These are phyloP conservation scores for Drosophila hamatofila DNA, from an alignment of 2,888 invertebrate species.

Conservation along the genomic window DNA sequence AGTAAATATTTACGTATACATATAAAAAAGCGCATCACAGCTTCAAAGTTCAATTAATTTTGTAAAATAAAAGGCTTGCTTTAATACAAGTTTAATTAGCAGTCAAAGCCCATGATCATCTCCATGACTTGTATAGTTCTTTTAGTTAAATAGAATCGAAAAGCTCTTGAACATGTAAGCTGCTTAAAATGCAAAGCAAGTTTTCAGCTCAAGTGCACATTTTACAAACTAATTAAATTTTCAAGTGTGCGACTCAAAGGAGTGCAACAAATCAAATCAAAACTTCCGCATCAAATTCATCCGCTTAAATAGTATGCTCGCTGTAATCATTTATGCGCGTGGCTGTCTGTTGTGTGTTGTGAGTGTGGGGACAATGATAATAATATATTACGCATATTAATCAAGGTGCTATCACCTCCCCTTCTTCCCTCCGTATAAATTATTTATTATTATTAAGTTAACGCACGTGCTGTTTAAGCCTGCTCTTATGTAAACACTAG, in stretches of 20 bases:
- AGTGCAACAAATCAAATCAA: slow-evolving; percentile 46
- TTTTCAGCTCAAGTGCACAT: slow-evolving; percentile 30
- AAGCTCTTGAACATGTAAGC: slow-evolving; percentile 8
- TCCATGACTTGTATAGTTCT: not conserved
- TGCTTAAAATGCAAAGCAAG: slow-evolving; percentile 16
- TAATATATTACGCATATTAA: slow-evolving; percentile 68
- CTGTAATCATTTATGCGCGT: slow-evolving; percentile 42
- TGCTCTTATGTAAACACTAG: not conserved
- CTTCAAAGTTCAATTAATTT: not conserved
- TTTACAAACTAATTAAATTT: slow-evolving; percentile 23
- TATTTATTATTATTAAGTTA: slow-evolving; percentile 27
- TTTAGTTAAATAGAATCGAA: too few relatives aligned
- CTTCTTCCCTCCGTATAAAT: slow-evolving; percentile 17
- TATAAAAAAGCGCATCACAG: too few relatives aligned
- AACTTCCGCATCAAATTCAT: slow-evolving; percentile 66
- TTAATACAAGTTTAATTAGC: not conserved
- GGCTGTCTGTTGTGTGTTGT: not conserved
- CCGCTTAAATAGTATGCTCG: slow-evolving; percentile 40
- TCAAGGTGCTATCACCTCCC: slow-evolving; percentile 37
- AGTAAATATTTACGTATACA: too few relatives aligned
- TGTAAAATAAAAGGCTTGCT: not conserved
- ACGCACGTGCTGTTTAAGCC: slow-evolving; percentile 15
- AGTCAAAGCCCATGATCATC: not conserved
- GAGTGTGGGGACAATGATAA: slow-evolving; percentile 41
- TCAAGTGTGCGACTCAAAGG: slow-evolving; percentile 23